Conservation (phyloP, 2,113 vertebrate species). For the Corythoichthys haematopterus region DNA sequence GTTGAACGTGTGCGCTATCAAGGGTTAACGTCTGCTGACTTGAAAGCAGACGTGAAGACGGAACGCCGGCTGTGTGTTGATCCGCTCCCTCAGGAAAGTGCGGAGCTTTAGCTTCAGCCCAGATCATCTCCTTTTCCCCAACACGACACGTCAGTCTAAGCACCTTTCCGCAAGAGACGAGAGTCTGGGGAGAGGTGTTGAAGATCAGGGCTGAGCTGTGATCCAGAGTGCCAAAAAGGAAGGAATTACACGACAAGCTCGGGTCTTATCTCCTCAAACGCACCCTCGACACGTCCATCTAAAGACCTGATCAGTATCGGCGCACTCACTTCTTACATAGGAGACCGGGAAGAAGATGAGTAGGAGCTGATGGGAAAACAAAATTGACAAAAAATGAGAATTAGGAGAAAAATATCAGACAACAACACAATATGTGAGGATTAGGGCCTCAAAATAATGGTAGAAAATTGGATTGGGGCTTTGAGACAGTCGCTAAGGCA, state of each 20-base stretch:
- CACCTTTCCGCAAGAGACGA: constrained; percentile 52
- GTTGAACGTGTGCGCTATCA: not conserved
- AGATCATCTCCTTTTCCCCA: constrained; percentile 47
- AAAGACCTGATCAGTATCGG: no score
- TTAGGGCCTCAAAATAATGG: no score
- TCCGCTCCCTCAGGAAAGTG: constrained; percentile 54
- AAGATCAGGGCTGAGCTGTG: constrained; percentile 71
- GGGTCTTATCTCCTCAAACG: constrained; percentile 63
- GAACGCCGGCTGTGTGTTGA: constrained; percentile 47
- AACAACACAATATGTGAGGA: no score
- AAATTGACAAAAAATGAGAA: no score
- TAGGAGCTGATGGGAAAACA: no score
- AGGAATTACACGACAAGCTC: constrained; percentile 68
- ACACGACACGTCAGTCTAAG: constrained; percentile 50
- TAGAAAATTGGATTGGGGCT: no score
- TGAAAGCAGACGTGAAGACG: constrained; percentile 9
- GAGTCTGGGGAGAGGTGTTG: constrained; percentile 72
- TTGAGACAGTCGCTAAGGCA: no score
- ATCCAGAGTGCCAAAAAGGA: constrained; percentile 57
- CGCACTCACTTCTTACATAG: no score
- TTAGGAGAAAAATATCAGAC: no score
- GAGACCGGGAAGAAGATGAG: no score
- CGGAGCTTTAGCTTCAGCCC: constrained; percentile 49
- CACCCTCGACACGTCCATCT: no score
- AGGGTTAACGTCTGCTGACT: not conserved